Evolutionary conservation across 1,140 invertebrate genomes (phyloP).

Genomic region (Laupala kohalensis): DNA sequence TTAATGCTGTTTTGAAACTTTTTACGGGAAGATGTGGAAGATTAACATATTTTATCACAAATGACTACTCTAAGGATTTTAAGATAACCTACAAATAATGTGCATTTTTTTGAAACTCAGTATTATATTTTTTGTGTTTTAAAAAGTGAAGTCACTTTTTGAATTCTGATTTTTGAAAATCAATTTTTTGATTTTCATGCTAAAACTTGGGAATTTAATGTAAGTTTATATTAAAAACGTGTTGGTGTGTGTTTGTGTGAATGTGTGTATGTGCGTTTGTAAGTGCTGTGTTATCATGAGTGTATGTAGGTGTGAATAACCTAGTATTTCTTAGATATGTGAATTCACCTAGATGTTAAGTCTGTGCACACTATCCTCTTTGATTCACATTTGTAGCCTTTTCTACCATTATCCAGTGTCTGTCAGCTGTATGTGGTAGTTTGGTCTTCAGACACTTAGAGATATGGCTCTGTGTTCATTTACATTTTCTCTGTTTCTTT

Average conservation of each 20-base stretch:
- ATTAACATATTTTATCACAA: not conserved
- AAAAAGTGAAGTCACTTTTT: constrained; percentile 3
- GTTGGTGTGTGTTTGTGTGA: constrained; percentile 2
- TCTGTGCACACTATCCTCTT: not conserved
- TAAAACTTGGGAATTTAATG: constrained; percentile 15
- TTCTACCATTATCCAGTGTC: not conserved
- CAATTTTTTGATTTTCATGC: constrained; percentile 17
- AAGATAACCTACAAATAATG: not conserved
- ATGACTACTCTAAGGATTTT: not conserved
- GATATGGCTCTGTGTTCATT: not conserved
- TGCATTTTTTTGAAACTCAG: not conserved
- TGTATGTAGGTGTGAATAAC: not conserved
- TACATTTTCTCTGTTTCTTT: not conserved
- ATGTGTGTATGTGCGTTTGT: no score
- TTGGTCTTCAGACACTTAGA: not conserved
- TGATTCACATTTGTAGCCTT: not conserved
- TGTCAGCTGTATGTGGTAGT: not conserved
- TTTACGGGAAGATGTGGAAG: not conserved
- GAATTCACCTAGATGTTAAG: not conserved
- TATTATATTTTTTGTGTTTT: not conserved
- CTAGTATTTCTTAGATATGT: not conserved
- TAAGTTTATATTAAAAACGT: constrained; percentile 14
- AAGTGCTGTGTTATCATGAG: not conserved
- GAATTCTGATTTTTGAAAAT: constrained; percentile 13
- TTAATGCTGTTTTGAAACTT: not conserved